A percentile compares a stretch with the other conserved stretches of the same genome.
phyloP scores from a whole-genome alignment of 1,140 invertebrate species.

The Euura saliciscinereae region DNA sequence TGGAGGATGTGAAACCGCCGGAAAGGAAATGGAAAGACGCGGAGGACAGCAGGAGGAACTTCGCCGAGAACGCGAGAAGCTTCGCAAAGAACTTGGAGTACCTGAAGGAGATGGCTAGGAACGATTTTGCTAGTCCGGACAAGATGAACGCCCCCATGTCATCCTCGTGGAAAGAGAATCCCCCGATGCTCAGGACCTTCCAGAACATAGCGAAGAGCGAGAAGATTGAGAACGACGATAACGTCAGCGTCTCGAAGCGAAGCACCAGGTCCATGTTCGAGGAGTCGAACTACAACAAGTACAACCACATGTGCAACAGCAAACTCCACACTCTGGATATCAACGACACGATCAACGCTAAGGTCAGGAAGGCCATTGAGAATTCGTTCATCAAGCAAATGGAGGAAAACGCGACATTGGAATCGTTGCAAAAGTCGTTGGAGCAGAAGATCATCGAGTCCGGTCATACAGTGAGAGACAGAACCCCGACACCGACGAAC shows the following conservation, averaged over 20 bases:
- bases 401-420: conserved; percentile 39
- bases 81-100: conserved; percentile 44
- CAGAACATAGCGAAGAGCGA: conserved; percentile 47
- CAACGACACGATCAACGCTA: conserved; percentile 37
- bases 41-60: conserved; percentile 41
- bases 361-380: conserved; percentile 52
- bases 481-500: background rate
- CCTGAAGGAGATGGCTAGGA: conserved; percentile 40
- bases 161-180: conserved; percentile 41
- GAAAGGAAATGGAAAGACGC: conserved; percentile 40
- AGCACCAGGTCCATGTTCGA: conserved; percentile 53
- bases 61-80: conserved; percentile 39
- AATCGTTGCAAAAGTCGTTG: conserved; percentile 26
- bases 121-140: conserved; percentile 31
- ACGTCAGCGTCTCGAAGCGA: conserved; percentile 37
- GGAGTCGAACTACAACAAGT: conserved; percentile 36
- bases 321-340: conserved; percentile 14
- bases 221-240: conserved; percentile 47
- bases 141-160: conserved; percentile 19
- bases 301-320: conserved; percentile 26
- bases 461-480: background rate
- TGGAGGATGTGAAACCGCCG: conserved; percentile 71
- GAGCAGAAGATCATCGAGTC: conserved; percentile 21
- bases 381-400: conserved; percentile 55
- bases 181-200: conserved; percentile 43